Percentiles rank a stretch among this genome's conserved stretches.
Evolutionary conservation across 1,140 invertebrate genomes (phyloP).

Genomic region (Aradophagus sp.): DNA sequence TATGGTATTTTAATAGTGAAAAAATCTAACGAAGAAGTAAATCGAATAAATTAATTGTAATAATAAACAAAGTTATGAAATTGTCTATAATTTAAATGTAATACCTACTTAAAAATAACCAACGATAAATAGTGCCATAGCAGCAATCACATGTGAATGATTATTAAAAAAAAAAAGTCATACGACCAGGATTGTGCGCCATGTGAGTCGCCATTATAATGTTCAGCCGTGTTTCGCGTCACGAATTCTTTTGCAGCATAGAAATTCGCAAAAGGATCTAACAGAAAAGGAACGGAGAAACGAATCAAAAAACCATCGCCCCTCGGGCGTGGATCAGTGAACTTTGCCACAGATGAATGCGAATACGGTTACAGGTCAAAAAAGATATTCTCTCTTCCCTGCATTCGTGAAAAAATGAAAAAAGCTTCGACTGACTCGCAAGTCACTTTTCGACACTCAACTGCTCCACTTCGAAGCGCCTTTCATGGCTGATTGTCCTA

Average conservation of each 20-base stretch:
- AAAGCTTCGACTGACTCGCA: slow-evolving; percentile 2
- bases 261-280: slow-evolving; percentile 64
- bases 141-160: slow-evolving; percentile 52
- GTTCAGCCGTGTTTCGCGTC: slow-evolving; percentile 42
- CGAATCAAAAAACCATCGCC: slow-evolving; percentile 71
- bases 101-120: slow-evolving; percentile 51
- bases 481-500: background rate
- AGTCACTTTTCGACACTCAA: slow-evolving; percentile 3
- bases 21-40: too few relatives aligned
- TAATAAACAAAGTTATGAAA: slow-evolving; percentile 33
- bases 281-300: slow-evolving; percentile 71
- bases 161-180: slow-evolving; percentile 53
- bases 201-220: slow-evolving; percentile 44
- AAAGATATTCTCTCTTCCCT: slow-evolving; percentile 39
- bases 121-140: slow-evolving; percentile 43
- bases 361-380: slow-evolving; percentile 58
- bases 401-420: background rate
- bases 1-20: too few relatives aligned
- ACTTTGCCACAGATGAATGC: slow-evolving; percentile 64
- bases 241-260: slow-evolving; percentile 51
- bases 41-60: slow-evolving; percentile 15
- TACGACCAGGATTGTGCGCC: slow-evolving; percentile 49
- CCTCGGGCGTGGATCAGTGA: slow-evolving; percentile 73
- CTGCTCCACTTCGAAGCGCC: too few relatives aligned
- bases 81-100: slow-evolving; percentile 42